Base-by-base conservation (phyloP, 2,888 invertebrate species). In the Pelosia muscerda region DNA sequence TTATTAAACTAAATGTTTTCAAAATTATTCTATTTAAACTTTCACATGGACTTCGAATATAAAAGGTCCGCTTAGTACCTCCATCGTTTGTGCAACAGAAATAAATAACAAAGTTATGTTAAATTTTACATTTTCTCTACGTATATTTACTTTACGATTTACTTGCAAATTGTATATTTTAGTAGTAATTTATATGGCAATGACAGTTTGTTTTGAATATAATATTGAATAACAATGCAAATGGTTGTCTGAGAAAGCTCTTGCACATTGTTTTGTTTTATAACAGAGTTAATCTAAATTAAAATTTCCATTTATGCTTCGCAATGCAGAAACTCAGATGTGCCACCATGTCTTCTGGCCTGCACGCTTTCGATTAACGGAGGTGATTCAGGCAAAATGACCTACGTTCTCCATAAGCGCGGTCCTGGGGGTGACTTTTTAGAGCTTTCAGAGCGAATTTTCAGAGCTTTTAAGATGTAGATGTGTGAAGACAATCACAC, bases 71-170 rank as follows among this genome's bases (percentile, higher is more conserved):
- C 4, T 55, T 25, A 55, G 19, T 38, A 10, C 38, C 15, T 9
- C 25, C 15, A 26, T 57, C 8, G 31, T 57, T 56, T 23, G 13
- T n/a, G 54, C 13, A 57, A n/a, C 57, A 28, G n/a, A 28, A 57
- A 31, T 19, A 59, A 68, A 58, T 11, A n/a, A 57, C 28, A 57
- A 57, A n/a, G 57, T 31, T 57, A 57, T n/a, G 26, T 19, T 19
- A 57, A 57, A 65, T 62, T 67, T 55, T 42, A 57, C 62, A 62
- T 68, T 58, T 71, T 68, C 71, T 57, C 65, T 38, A n/a, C 57
- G 3, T 57, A 31, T 28, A 57, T 28, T 57, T 26, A 57, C 57
- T 57, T 31, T 13, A 57, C 28, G 31, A 57, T 57, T 26, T 10
- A n/a, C 57, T 57, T 26, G 26, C 57, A 57, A 57, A 57, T 57